A percentile compares a stretch with the other conserved stretches of the same genome.
Evolutionary conservation across 2,888 invertebrate genomes (phyloP).

Genomic region (Halictus ligatus): DNA sequence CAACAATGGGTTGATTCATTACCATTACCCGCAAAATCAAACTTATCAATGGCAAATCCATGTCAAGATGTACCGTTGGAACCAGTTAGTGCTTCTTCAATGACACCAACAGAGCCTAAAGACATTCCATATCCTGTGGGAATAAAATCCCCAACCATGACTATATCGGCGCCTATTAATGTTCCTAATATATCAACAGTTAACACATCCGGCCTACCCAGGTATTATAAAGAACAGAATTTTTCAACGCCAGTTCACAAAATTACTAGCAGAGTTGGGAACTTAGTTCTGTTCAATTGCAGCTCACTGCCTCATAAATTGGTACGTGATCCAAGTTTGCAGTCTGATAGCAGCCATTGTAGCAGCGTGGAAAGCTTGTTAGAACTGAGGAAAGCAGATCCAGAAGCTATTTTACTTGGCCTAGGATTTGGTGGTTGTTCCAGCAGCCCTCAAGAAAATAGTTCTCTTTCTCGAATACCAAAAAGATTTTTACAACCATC

Average conservation of each 20-base stretch:
- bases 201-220: constrained; percentile 71
- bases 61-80: constrained; percentile 49
- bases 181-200: constrained; percentile 78
- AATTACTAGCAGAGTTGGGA: not conserved
- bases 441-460: constrained; percentile 87
- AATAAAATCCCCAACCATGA: constrained; percentile 77
- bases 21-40: constrained; percentile 83
- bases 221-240: constrained; percentile 63
- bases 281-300: constrained; percentile 15
- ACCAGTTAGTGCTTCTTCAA: constrained; percentile 38
- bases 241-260: not conserved
- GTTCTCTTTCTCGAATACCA: constrained; percentile 90
- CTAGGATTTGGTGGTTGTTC: constrained; percentile 91
- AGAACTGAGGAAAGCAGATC: constrained; percentile 93
- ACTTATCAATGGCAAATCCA: constrained; percentile 54
- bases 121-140: constrained; percentile 63
- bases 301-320: constrained; percentile 77
- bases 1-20: constrained; percentile 92
- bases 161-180: constrained; percentile 77
- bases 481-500: constrained; percentile 93
- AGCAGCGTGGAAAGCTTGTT: constrained; percentile 93
- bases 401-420: constrained; percentile 93
- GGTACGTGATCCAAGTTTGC: constrained; percentile 82
- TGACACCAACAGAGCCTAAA: constrained; percentile 62
- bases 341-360: constrained; percentile 87